Evolutionary conservation across 2,797 vertebrate genomes (phyloP), one percentile per base, ranked within the genome.

Genomic region (Rhinoraja longicauda): DNA sequence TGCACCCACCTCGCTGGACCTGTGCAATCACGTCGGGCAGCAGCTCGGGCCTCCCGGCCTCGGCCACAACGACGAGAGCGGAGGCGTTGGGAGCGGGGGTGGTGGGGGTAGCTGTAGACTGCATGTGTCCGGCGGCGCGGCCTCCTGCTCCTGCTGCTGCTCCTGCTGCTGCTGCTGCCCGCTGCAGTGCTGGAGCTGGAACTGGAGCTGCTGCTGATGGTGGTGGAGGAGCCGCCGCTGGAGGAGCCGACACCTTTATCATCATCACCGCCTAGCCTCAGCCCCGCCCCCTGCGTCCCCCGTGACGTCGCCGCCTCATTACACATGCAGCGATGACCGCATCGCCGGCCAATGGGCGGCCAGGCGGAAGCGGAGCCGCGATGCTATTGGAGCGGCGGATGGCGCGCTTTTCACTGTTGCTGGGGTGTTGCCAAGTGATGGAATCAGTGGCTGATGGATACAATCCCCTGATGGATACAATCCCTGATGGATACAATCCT

Each of bases 161-260:
- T 86, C 67, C 67, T 57, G 9, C 1, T 94, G 95, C 95, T 96
- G 96, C 96, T 39, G 15, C 96, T 97, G 97, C 95, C 95, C 96
- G 95, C 2, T n/a, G n/a, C n/a, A n/a, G n/a, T n/a, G n/a, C n/a
- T n/a, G n/a, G n/a, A n/a, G 39, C 39, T 39, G 39, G 39, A 39
- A 39, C 45, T 4, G 39, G 39, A 45, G 39, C 39, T 39, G 39
- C 39, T 2, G 45, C 39, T 1, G n/a, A n/a, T n/a, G n/a, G n/a
- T n/a, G n/a, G n/a, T n/a, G n/a, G n/a, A n/a, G n/a, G n/a, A n/a
- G n/a, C n/a, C n/a, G n/a, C n/a, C n/a, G n/a, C n/a, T n/a, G n/a
- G n/a, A n/a, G n/a, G n/a, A n/a, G n/a, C n/a, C n/a, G n/a, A n/a
- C n/a, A n/a, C n/a, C n/a, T n/a, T n/a, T n/a, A n/a, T n/a, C n/a